phyloP scores from a whole-genome alignment of 2,888 invertebrate genomes.

The Acanthoscelides obtectus region DNA sequence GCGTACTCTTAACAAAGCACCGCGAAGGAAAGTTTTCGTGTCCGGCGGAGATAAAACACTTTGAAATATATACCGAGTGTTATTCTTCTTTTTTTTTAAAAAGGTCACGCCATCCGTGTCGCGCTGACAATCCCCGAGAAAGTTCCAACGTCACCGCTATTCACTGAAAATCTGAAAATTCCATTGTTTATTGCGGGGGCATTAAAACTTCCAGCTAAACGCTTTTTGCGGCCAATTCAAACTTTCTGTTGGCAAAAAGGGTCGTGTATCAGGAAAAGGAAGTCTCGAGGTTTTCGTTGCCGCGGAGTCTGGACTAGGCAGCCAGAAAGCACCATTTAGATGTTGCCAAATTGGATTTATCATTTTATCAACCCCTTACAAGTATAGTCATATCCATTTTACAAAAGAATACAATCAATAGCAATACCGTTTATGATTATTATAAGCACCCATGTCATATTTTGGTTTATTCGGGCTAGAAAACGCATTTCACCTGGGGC shows the following conservation, averaged over 20 bases:
- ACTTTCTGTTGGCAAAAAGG: background rate
- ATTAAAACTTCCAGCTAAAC: background rate
- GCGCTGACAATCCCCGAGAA: background rate
- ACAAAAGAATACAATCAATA: no score
- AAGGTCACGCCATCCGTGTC: background rate
- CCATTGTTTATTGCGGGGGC: background rate
- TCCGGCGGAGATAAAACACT: background rate
- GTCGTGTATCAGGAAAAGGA: background rate
- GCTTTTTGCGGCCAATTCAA: background rate
- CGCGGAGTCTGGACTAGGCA: background rate
- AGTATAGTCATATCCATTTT: no score
- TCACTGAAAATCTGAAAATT: background rate
- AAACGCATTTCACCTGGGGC: no score
- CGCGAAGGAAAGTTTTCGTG: background rate
- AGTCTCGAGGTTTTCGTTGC: background rate
- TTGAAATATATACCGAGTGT: background rate
- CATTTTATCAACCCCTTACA: no score
- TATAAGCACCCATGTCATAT: no score
- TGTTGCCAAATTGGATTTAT: background rate
- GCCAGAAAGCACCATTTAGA: background rate
- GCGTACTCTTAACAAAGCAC: background rate
- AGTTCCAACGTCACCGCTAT: background rate
- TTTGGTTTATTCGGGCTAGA: no score
- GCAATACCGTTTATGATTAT: no score
- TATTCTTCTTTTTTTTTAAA: background rate